Evolutionary conservation across 2,888 invertebrate genomes (phyloP).

Genomic region (Hymenopus coronatus): DNA sequence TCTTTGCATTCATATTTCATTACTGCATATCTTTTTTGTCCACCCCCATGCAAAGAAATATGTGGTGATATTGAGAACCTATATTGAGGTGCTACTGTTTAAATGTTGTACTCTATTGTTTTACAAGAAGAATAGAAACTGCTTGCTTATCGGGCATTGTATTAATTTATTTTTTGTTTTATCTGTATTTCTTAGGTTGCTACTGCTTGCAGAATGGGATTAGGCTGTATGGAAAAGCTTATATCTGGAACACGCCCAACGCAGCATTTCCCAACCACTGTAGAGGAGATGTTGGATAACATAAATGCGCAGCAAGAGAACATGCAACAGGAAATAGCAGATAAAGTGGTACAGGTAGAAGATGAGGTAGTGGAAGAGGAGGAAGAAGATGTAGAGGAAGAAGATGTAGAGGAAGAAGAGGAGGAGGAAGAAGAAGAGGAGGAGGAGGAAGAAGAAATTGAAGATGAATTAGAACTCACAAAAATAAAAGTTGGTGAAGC

Average conservation of each 20-base stretch:
- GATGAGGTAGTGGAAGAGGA: not conserved
- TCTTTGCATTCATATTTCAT: too few relatives aligned
- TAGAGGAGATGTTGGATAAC: not conserved
- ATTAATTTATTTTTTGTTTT: not conserved
- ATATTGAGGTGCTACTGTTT: too few relatives aligned
- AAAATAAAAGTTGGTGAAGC: not conserved
- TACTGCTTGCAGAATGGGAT: conserved; percentile 9
- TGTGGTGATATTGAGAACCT: too few relatives aligned
- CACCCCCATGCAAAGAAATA: too few relatives aligned
- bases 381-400: not conserved
- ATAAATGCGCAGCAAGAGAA: not conserved
- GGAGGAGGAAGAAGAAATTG: not conserved
- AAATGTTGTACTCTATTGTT: too few relatives aligned
- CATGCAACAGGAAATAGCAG: not conserved
- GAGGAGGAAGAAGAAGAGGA: not conserved
- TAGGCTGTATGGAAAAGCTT: conserved; percentile 17
- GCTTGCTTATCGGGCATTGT: not conserved
- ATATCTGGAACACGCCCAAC: conserved; percentile 3
- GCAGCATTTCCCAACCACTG: conserved; percentile 17
- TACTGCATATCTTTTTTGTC: too few relatives aligned
- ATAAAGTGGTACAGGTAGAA: not conserved
- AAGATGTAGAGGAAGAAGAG: not conserved
- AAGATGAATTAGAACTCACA: not conserved
- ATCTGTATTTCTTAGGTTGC: conserved; percentile 10
- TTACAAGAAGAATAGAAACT: not conserved